Base-by-base conservation (phyloP, 2,888 invertebrate species). In the Dichetophora obliterata region DNA sequence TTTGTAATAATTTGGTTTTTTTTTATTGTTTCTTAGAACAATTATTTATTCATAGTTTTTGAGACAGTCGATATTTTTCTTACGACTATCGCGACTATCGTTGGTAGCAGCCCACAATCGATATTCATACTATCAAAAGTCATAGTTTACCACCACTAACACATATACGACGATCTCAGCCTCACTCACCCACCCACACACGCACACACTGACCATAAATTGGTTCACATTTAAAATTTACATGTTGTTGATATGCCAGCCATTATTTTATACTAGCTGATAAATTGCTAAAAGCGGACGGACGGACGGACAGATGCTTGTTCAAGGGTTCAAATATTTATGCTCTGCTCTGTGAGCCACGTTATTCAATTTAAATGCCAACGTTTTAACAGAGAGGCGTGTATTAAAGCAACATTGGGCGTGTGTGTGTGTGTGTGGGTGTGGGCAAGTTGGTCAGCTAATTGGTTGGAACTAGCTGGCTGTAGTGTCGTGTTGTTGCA, bases 211-310 rank as follows among this genome's bases (percentile, higher is more conserved):
- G 34, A 22, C 22, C 57, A 11, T 37, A 71, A 34, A 71, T 57
- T 59, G 71, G 59, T 37, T 57, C 37, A 34, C 57, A 59, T 71
- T 71, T 57, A 59, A 71, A 71, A 71, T 71, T 43, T 57, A 37
- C 57, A 71, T 71, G 57, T 59, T 71, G 71, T 57, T 71, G 57
- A 71, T 59, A 59, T 59, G 31, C 19, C 27, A n/a, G 54, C 37
- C 70, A 24, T 70, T 70, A 52, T 52, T 70, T 54, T 24, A 43
- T 57, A 19, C 24, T 37, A 24, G 57, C 22, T 59, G 59, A 59
- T 71, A 71, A 71, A 71, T 71, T 34, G 57, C 59, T 57, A 37
- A 24, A 22, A 71, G 59, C 43, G 19, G n/a, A 27, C 34, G 37
- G 34, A 50, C 52, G 19, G 22, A 65, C 34, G 37, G 8, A 22